Conservation (phyloP, 2,888 invertebrate genomes). For the Chloromyia formosa region DNA sequence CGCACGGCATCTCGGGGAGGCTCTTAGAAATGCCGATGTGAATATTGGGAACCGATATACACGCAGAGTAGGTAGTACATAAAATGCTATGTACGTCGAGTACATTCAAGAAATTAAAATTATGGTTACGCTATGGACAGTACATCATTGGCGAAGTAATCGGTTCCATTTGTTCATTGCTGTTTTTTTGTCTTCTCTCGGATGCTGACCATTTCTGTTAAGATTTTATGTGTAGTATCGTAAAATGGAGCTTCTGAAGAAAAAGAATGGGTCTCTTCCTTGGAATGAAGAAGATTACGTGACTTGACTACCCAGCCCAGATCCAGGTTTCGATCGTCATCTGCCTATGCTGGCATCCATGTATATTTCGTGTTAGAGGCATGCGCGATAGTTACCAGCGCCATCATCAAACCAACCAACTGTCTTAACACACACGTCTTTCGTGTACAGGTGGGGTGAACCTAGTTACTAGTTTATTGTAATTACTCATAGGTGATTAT, state of each 20-base stretch:
- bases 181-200: neutral
- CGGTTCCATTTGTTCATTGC: slow-evolving; percentile 25
- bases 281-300: slow-evolving; percentile 10
- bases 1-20: neutral
- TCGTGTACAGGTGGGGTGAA: slow-evolving; percentile 14
- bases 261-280: neutral
- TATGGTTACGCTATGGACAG: slow-evolving; percentile 33
- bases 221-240: slow-evolving; percentile 29
- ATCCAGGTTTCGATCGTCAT: neutral
- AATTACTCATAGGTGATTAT: slow-evolving; percentile 43
- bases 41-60: neutral
- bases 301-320: slow-evolving; percentile 6
- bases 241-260: slow-evolving; percentile 38
- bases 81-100: slow-evolving; percentile 11
- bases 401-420: slow-evolving; percentile 23
- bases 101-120: slow-evolving; percentile 36
- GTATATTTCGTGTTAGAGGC: too few species aligned
- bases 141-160: slow-evolving; percentile 37
- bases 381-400: too few species aligned
- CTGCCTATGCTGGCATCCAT: too few species aligned
- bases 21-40: slow-evolving; percentile 8
- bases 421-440: neutral
- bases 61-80: neutral
- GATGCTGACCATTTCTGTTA: neutral
- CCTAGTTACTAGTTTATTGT: slow-evolving; percentile 29